Conservation (phyloP, 1,140 invertebrate species). For the Hyposmocoma kahamanoa region DNA sequence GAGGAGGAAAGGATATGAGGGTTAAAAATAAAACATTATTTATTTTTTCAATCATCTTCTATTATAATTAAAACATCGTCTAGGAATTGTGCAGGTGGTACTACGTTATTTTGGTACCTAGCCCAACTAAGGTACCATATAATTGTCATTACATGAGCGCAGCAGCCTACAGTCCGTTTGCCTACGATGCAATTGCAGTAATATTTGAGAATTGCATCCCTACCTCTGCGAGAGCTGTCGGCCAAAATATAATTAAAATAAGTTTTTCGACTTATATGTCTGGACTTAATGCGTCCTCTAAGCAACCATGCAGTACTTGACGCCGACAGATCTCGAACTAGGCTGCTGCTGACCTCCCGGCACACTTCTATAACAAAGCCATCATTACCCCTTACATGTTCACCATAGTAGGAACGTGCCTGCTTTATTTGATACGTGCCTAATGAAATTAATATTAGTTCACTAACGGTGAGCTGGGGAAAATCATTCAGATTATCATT, state of each 20-base stretch:
- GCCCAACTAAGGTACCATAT: slow-evolving; percentile 22
- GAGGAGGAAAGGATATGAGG: no score
- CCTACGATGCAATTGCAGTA: slow-evolving; percentile 10
- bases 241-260: slow-evolving; percentile 8
- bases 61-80: neutral
- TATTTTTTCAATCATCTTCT: no score
- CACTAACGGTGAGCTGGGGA: slow-evolving; percentile 9
- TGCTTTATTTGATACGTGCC: slow-evolving; percentile 21
- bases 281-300: slow-evolving; percentile 3
- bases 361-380: slow-evolving; percentile 15
- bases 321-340: neutral
- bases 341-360: slow-evolving; percentile 8
- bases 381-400: slow-evolving; percentile 15
- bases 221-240: slow-evolving; percentile 8
- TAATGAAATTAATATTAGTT: slow-evolving; percentile 14
- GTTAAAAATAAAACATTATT: no score
- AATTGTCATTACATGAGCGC: slow-evolving; percentile 17
- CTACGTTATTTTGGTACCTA: slow-evolving; percentile 8
- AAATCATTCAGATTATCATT: slow-evolving; percentile 12
- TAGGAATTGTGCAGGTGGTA: neutral
- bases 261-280: slow-evolving; percentile 3
- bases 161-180: slow-evolving; percentile 17
- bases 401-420: slow-evolving; percentile 20
- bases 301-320: neutral
- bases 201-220: neutral